Conservation (phyloP, 1,140 invertebrate genomes). For the Pseudomyrmex concolor region DNA sequence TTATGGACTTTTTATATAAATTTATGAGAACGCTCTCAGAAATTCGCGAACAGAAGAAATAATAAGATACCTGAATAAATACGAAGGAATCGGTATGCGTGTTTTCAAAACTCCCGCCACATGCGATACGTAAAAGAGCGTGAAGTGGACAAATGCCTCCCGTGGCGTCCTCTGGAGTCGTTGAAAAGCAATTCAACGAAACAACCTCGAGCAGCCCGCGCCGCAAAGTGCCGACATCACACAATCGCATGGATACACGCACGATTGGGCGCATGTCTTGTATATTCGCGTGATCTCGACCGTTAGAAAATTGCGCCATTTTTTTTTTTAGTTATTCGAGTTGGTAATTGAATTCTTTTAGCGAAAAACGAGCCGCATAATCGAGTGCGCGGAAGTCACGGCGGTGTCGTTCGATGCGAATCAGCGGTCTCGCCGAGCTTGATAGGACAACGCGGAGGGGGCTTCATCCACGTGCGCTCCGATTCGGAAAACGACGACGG, state of each 20-base stretch:
- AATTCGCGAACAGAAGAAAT: too few species aligned
- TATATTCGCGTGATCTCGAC: slow-evolving; percentile 59
- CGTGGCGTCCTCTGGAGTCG: not conserved
- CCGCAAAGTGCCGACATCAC: slow-evolving; percentile 10
- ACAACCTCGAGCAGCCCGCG: too few species aligned
- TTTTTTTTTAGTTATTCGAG: slow-evolving; percentile 63
- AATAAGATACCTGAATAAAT: too few species aligned
- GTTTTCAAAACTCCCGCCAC: too few species aligned
- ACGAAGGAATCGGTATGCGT: too few species aligned
- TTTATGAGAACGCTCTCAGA: too few species aligned
- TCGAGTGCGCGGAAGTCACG: not conserved
- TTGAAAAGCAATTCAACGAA: too few species aligned
- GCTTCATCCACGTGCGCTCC: slow-evolving; percentile 31
- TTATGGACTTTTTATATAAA: too few species aligned
- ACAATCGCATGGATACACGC: slow-evolving; percentile 6
- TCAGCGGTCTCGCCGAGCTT: not conserved
- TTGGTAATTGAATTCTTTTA: slow-evolving; percentile 18
- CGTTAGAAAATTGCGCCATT: slow-evolving; percentile 77
- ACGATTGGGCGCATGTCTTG: slow-evolving; percentile 4
- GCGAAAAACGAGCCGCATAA: slow-evolving; percentile 21
- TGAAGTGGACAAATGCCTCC: not conserved
- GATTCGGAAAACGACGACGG: not conserved
- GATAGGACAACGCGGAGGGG: too few species aligned
- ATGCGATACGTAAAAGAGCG: too few species aligned
- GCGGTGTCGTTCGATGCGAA: not conserved